These are phyloP conservation scores for Tokudaia tokunoshimensis DNA, from an alignment of 2,797 vertebrate species.

Conservation along the genomic window DNA sequence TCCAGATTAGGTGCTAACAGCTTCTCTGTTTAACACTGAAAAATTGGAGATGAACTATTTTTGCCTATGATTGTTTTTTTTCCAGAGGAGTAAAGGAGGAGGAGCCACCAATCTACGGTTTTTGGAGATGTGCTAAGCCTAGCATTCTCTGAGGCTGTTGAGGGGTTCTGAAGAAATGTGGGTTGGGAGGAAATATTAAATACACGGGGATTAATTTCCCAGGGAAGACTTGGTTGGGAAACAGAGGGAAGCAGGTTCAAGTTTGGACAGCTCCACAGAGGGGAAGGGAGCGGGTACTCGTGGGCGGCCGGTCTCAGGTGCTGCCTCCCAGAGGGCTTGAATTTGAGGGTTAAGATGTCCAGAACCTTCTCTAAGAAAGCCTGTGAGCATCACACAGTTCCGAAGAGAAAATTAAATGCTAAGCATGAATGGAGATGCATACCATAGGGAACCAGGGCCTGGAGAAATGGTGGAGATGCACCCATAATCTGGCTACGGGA, in stretches of 20 bases:
- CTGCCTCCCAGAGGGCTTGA: neutral
- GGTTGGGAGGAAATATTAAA: constrained; percentile 58
- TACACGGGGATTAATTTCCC: constrained; percentile 30
- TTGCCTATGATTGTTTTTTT: neutral
- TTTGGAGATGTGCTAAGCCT: constrained; percentile 54
- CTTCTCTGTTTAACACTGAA: neutral
- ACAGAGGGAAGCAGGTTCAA: constrained; percentile 51
- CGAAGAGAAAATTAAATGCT: neutral
- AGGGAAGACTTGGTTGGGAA: constrained; percentile 29
- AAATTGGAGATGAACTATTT: neutral
- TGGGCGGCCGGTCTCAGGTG: neutral
- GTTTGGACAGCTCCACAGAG: neutral
- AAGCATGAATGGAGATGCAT: neutral
- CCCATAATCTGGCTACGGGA: neutral
- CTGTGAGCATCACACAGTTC: neutral
- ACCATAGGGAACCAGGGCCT: rapidly evolving
- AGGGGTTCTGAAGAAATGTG: constrained; percentile 40
- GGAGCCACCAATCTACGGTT: neutral
- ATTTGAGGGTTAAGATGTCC: neutral
- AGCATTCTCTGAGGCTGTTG: neutral
- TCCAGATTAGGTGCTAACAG: neutral
- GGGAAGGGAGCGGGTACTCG: neutral
- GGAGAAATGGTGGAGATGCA: neutral
- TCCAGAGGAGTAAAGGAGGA: neutral
- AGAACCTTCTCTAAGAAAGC: neutral